Evolutionary conservation across 1,140 invertebrate species (phyloP), one percentile per base, ranked within the genome.

Genomic region (Vanessa atalanta): DNA sequence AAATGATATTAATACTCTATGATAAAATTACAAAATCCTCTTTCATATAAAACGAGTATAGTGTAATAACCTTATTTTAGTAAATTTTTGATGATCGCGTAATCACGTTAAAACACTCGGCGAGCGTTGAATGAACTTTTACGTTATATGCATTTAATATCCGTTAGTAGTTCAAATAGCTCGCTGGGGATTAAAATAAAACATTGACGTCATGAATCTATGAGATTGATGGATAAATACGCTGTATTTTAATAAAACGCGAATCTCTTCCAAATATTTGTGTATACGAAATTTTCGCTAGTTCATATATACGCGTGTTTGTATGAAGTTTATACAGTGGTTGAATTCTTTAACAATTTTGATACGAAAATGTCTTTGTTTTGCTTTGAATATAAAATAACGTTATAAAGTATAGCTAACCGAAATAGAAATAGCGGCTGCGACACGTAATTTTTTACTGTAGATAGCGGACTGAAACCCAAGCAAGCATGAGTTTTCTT

Each of bases 121-220:
- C 47, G 50, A 75, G 67, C 73, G 57, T 68, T 67, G 72, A 77
- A 69, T 77, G 71, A 68, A 71, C 65, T 77, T 77, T 72, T 64
- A 68, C 71, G 67, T 66, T 64, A 71, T 73, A 74, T 70, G 57
- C 72, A 65, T 71, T 77, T 77, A 73, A 77, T 77, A 74, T 71
- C 67, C 76, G 71, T 77, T 73, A 77, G 75, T 76, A 72, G 76
- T 77, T 77, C 72, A 71, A 77, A 77, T 71, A 71, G 63, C 68
- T 68, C 63, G 69, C 72, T 43, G 60, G 76, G 69, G 72, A 77
- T 74, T 77, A 74, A 76, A 72, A 76, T 76, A 61, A 70, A 76
- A 67, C 70, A 69, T 60, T 73, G 63, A 73, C 70, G 67, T 74
- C 61, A 70, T 67, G 61, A 70, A 69, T 74, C 23, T 61, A 74